These are phyloP conservation scores for Mechanitis mazaeus DNA, from an alignment of 2,888 invertebrate species.

Conservation along the genomic window DNA sequence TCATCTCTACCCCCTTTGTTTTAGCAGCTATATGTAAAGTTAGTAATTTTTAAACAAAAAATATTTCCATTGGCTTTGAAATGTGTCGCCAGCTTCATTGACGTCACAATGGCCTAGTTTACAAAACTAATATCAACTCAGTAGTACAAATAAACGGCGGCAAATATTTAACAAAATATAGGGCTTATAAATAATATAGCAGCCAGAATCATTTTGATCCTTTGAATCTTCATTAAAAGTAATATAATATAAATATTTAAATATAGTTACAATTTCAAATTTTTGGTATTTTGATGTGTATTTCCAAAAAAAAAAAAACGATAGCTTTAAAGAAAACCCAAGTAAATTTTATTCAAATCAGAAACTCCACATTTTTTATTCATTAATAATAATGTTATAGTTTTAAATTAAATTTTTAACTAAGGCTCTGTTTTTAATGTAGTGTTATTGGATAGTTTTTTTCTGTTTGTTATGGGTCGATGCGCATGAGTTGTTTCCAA, in stretches of 20 bases:
- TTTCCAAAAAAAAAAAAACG: too few species aligned
- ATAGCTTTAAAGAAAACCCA: too few species aligned
- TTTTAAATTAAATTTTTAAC: background rate
- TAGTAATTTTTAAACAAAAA: background rate
- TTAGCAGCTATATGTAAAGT: background rate
- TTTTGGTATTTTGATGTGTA: too few species aligned
- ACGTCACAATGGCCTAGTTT: constrained; percentile 43
- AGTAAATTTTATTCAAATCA: too few species aligned
- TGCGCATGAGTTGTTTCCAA: constrained; percentile 45
- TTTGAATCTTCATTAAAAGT: too few species aligned
- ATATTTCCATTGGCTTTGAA: background rate
- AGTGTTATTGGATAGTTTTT: constrained; percentile 15
- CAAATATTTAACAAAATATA: constrained; percentile 18
- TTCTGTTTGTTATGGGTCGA: constrained; percentile 35
- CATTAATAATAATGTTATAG: too few species aligned
- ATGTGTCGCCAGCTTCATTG: constrained; percentile 21
- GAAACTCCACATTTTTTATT: too few species aligned
- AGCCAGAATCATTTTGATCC: too few species aligned
- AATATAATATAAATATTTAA: background rate
- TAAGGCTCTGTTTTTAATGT: background rate
- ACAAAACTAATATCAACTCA: constrained; percentile 25
- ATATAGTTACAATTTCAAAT: background rate
- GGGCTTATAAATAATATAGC: constrained; percentile 8
- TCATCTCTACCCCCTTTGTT: background rate
- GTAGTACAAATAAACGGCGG: constrained; percentile 16